Percentiles rank a stretch among this genome's conserved stretches.
These are phyloP conservation scores for Tauraco erythrolophus DNA, from an alignment of 2,113 vertebrate genomes.

Conservation along the genomic window DNA sequence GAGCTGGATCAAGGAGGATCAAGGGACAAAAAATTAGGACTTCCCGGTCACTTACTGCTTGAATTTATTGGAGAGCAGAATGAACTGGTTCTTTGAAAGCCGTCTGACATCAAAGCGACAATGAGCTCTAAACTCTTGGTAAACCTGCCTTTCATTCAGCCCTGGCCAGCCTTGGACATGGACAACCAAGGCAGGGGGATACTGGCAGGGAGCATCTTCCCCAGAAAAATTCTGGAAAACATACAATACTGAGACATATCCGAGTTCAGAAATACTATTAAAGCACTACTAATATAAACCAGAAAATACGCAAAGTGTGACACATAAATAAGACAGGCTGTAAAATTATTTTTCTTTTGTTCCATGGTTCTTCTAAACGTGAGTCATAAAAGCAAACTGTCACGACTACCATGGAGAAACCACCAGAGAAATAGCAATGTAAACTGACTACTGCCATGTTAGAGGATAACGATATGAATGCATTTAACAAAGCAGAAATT, in stretches of 20 bases:
- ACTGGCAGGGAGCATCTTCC: slow-evolving; percentile 49
- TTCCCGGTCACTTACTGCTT: slow-evolving; percentile 70
- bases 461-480: background rate
- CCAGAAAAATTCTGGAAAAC: slow-evolving; percentile 77
- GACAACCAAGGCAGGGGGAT: slow-evolving; percentile 69
- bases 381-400: background rate
- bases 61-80: slow-evolving; percentile 75
- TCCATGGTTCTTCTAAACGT: background rate
- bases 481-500: background rate
- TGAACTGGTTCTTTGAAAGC: slow-evolving; percentile 68
- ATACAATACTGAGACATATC: background rate
- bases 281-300: background rate
- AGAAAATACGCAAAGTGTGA: background rate
- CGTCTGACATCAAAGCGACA: slow-evolving; percentile 75
- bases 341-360: background rate
- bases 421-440: background rate
- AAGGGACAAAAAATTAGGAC: background rate
- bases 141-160: slow-evolving; percentile 70
- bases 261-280: background rate
- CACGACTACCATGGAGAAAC: background rate
- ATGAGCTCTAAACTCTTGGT: slow-evolving; percentile 66
- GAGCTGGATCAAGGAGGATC: background rate
- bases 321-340: background rate
- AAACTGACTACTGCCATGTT: background rate
- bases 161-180: slow-evolving; percentile 45